A percentile compares a stretch with the other conserved stretches of the same genome.
Conservation (phyloP, 2,888 invertebrate species). For the Megalurothrips usitatus region DNA sequence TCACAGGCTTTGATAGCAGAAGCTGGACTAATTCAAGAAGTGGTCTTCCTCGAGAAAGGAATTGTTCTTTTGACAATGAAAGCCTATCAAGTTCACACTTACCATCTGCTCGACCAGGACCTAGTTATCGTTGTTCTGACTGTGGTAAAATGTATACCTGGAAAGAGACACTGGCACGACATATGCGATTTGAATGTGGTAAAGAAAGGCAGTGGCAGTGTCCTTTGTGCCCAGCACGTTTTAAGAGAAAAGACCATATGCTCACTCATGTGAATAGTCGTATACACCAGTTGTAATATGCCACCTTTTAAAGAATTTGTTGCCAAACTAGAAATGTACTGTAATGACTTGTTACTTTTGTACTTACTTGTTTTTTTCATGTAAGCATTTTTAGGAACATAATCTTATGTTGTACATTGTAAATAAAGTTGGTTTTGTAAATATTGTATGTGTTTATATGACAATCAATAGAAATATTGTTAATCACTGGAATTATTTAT, state of each 20-base stretch:
- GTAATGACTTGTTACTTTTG: conserved; percentile 27
- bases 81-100: neutral
- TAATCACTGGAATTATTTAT: too few species aligned
- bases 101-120: neutral
- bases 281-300: conserved; percentile 36
- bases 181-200: conserved; percentile 41
- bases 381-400: conserved; percentile 11
- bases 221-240: conserved; percentile 38
- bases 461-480: too few species aligned
- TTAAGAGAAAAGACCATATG: conserved; percentile 36
- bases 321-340: conserved; percentile 38
- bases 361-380: neutral
- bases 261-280: conserved; percentile 36
- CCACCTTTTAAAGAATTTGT: conserved; percentile 31
- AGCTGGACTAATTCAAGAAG: neutral
- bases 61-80: neutral
- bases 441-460: neutral
- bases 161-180: conserved; percentile 41
- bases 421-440: too few species aligned
- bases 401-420: neutral
- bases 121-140: conserved; percentile 38
- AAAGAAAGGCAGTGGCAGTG: conserved; percentile 40
- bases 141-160: conserved; percentile 45
- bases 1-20: conserved; percentile 2
- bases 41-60: neutral